Evolutionary conservation across 2,113 vertebrate species (phyloP).

Genomic region (Oncorhynchus tshawytscha): DNA sequence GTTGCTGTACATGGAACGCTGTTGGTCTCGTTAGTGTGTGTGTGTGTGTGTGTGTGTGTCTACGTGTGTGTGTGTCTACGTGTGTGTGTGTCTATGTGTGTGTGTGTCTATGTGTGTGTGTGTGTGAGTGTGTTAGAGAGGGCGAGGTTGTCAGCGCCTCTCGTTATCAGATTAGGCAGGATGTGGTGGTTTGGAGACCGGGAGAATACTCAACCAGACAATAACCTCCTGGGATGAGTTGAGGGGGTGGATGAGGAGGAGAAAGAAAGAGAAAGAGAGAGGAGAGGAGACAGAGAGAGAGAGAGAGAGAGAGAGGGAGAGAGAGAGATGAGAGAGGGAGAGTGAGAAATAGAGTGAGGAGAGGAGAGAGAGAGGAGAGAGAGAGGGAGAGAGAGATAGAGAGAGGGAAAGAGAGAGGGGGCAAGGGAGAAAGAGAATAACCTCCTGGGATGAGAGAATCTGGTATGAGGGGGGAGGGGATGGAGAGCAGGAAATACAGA

Average conservation of each 20-base stretch:
- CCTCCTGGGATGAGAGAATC: neutral
- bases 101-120: too few species aligned
- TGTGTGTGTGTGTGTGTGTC: too few species aligned
- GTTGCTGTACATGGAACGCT: neutral
- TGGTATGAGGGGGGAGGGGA: too few species aligned
- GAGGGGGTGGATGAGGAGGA: too few species aligned
- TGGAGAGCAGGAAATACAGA: too few species aligned
- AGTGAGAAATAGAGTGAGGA: slow-evolving; percentile 20
- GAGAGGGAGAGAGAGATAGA: neutral
- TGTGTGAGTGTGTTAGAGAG: neutral
- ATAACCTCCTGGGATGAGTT: too few species aligned
- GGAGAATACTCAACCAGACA: too few species aligned
- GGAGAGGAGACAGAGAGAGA: neutral
- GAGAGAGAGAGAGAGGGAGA: slow-evolving; percentile 47
- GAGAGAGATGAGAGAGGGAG: slow-evolving; percentile 33
- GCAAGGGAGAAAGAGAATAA: neutral
- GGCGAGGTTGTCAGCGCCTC: neutral
- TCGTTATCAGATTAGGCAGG: neutral
- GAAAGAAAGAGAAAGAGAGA: too few species aligned
- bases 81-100: too few species aligned
- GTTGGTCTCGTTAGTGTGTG: neutral
- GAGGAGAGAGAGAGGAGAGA: neutral
- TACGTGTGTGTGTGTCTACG: too few species aligned
- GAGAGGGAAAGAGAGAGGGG: neutral
- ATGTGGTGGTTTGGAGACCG: neutral